Base-by-base conservation (phyloP, 64 coral and sea anemone species). In the Pocillopora damicornis region DNA sequence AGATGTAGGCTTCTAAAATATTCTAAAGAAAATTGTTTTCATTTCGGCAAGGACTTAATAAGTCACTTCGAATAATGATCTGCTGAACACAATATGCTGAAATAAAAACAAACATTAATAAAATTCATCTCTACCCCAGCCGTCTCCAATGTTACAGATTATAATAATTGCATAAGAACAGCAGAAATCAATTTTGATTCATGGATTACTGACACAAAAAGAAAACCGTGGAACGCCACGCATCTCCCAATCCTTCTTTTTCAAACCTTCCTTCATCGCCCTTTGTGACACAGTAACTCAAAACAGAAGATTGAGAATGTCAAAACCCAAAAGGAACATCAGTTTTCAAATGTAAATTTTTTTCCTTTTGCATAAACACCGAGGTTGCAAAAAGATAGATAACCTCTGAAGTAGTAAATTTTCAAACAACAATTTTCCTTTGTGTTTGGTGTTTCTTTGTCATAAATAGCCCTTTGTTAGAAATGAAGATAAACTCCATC, bases 291-390 rank as follows among this genome's bases (percentile, higher is more conserved):
- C 67, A 71, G 25, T 71, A 71, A 71, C 17, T 37, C 13, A 36
- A 15, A 37, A 36, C 30, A 16, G 37, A 77, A 51, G 56, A 37
- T 35, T 16, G 7, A 20, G 17, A 58, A 11, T 14, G 18, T 10
- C 37, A 58, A 42, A 37, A 10, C 11, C 15, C 37, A 17, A 77
- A 77, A 20, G 67, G 15, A 85, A 85, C 69, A n/a, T 57, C 15
- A 65, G 13, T 85, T 85, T 85, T 85, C 61, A 73, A 71, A 68
- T 71, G 81, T 36, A 85, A 81, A 85, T 85, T 85, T 71, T 5
- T 15, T 2, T 35, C 38, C 58, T 85, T 57, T 22, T 56, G 20
- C 34, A 17, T 22, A 85, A 57, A 67, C 37, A 66, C 42, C 20
- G 22, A 13, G 18, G 25, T n/a, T 2, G 63, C 15, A 11, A 10